These are phyloP conservation scores for Drosophila nr. perissopoda DNA, from an alignment of 2,888 invertebrate species.

Conservation along the genomic window DNA sequence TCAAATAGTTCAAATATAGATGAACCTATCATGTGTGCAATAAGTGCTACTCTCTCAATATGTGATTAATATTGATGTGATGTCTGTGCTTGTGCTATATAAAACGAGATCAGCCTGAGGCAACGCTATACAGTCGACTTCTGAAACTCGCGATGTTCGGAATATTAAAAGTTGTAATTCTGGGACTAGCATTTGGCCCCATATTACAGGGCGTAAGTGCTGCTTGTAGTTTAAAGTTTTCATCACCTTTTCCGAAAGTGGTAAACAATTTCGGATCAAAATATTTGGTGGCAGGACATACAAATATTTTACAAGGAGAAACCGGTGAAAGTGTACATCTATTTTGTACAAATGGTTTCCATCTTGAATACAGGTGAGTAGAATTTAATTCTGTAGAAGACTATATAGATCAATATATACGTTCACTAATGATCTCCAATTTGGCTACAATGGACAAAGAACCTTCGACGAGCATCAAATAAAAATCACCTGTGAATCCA, in stretches of 20 bases:
- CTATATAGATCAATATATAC: background rate
- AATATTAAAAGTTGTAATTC: background rate
- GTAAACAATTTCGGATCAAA: background rate
- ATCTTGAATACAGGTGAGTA: rapidly evolving
- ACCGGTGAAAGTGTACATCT: background rate
- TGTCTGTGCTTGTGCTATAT: background rate
- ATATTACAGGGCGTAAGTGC: background rate
- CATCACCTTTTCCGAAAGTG: background rate
- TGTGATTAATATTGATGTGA: background rate
- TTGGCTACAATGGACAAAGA: rapidly evolving
- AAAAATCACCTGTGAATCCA: background rate
- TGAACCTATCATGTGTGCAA: background rate
- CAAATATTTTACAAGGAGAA: rapidly evolving
- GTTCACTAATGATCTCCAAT: background rate
- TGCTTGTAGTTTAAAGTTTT: rapidly evolving
- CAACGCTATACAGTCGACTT: background rate
- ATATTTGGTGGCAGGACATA: background rate
- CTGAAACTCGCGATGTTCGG: background rate
- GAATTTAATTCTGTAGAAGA: background rate
- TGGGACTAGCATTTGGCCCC: background rate
- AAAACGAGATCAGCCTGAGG: background rate
- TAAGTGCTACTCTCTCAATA: background rate
- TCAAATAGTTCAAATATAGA: background rate
- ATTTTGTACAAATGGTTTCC: background rate
- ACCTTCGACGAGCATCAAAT: background rate